Percentiles rank a stretch among this genome's conserved stretches.
These are phyloP conservation scores for Sisyra nigra DNA, from an alignment of 2,888 invertebrate species.

Conservation along the genomic window DNA sequence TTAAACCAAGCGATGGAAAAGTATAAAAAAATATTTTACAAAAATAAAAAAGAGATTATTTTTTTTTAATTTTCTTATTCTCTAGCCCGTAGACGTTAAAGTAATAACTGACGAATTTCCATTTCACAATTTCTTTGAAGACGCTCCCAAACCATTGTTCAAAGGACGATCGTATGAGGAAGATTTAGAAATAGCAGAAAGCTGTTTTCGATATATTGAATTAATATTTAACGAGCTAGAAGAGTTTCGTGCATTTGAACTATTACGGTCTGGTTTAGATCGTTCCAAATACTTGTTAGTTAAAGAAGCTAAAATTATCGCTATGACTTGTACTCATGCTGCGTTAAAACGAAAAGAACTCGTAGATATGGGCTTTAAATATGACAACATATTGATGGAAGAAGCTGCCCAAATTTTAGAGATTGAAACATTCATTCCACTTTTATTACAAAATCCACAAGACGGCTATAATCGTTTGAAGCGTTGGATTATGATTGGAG, in stretches of 20 bases:
- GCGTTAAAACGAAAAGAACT: conserved; percentile 92
- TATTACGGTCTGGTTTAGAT: conserved; percentile 87
- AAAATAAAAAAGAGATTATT: too few relatives aligned
- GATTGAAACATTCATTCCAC: conserved; percentile 98
- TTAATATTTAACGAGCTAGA: conserved; percentile 94
- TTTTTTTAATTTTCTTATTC: conserved; percentile 12
- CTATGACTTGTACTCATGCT: conserved; percentile 99
- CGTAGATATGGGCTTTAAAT: conserved; percentile 89
- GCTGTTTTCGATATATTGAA: conserved; percentile 88
- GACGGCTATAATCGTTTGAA: conserved; percentile 92
- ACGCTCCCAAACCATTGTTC: conserved; percentile 87
- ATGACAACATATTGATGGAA: conserved; percentile 99
- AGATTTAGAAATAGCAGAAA: conserved; percentile 77
- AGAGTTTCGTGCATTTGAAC: conserved; percentile 95
- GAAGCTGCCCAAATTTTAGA: conserved; percentile 98
- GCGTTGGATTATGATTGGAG: conserved; percentile 99
- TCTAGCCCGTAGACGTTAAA: conserved; percentile 26
- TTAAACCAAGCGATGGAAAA: conserved; percentile 32
- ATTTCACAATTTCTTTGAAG: conserved; percentile 82
- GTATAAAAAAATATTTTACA: conserved; percentile 16
- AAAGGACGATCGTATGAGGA: conserved; percentile 58
- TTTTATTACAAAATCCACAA: conserved; percentile 94
- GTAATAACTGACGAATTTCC: conserved; percentile 72
- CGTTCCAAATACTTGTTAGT: conserved; percentile 92
- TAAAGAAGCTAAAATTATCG: conserved; percentile 98